Evolutionary conservation across 2,888 invertebrate species (phyloP).

Genomic region (Gerris lacustris): DNA sequence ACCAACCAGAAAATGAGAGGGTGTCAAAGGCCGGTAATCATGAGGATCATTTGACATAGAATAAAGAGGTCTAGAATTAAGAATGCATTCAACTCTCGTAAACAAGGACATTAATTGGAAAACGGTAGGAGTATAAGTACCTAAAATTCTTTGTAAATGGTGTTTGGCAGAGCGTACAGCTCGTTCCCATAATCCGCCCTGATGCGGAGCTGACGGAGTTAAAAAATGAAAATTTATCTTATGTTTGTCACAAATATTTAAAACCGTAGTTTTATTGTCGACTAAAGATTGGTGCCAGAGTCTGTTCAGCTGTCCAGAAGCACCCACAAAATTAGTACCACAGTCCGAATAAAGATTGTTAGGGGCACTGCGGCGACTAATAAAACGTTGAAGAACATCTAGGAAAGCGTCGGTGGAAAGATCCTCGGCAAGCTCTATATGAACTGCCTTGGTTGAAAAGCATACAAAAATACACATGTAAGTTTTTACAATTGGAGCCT

Average conservation of each 20-base stretch:
- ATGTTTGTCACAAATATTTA: not conserved
- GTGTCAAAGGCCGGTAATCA: not conserved
- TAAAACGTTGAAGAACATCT: conserved; percentile 1
- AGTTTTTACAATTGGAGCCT: conserved; percentile 3
- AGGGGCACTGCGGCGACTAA: not conserved
- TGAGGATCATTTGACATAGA: not conserved
- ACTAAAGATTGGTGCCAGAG: not conserved
- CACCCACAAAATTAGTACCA: not conserved
- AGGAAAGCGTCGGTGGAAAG: not conserved
- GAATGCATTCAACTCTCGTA: not conserved
- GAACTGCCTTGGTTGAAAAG: conserved; percentile 1
- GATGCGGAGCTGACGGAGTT: not conserved
- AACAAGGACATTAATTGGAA: conserved; percentile 1
- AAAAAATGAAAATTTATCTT: not conserved
- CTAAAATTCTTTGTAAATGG: not conserved
- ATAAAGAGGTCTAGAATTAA: not conserved
- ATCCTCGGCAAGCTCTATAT: not conserved
- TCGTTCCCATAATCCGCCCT: not conserved
- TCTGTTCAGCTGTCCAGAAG: not conserved
- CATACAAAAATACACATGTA: conserved; percentile 1
- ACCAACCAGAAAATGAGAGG: not conserved
- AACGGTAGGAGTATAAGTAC: not conserved
- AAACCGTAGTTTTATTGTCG: not conserved
- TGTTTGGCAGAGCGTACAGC: not conserved
- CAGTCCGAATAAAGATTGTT: not conserved